A percentile compares a stretch with the other conserved stretches of the same genome.
Evolutionary conservation across 1,140 invertebrate species (phyloP).

Genomic region (Trypoxylus dichotomus): DNA sequence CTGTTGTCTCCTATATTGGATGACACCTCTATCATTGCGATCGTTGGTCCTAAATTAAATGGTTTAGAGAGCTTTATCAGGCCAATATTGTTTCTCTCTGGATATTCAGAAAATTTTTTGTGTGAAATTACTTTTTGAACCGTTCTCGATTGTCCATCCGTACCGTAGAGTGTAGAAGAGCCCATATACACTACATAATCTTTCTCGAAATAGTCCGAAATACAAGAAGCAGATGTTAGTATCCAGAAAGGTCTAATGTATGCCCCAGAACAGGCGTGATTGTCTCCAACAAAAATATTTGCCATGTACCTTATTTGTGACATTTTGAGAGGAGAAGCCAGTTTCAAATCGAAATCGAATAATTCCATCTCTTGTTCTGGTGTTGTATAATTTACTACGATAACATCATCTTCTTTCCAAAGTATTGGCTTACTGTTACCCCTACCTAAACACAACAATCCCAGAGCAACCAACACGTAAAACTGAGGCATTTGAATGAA

Average conservation of each 20-base stretch:
- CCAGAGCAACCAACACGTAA: no score
- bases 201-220: not conserved
- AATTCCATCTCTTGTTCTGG: not conserved
- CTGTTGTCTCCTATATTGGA: not conserved
- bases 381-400: not conserved
- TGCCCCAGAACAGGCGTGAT: not conserved
- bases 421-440: no score
- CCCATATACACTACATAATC: not conserved
- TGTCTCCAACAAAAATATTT: not conserved
- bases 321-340: not conserved
- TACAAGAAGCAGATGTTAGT: not conserved
- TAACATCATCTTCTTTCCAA: not conserved
- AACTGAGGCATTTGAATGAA: no score
- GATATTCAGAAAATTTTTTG: not conserved
- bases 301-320: not conserved
- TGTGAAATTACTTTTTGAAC: not conserved
- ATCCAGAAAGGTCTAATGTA: not conserved
- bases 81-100: not conserved
- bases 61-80: not conserved
- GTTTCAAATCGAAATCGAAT: not conserved
- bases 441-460: no score
- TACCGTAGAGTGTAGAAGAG: not conserved
- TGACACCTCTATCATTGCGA: not conserved
- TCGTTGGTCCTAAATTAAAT: not conserved
- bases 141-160: not conserved